Evolutionary conservation across 2,888 invertebrate genomes (phyloP).

Genomic region (Sminthurides aquaticus): DNA sequence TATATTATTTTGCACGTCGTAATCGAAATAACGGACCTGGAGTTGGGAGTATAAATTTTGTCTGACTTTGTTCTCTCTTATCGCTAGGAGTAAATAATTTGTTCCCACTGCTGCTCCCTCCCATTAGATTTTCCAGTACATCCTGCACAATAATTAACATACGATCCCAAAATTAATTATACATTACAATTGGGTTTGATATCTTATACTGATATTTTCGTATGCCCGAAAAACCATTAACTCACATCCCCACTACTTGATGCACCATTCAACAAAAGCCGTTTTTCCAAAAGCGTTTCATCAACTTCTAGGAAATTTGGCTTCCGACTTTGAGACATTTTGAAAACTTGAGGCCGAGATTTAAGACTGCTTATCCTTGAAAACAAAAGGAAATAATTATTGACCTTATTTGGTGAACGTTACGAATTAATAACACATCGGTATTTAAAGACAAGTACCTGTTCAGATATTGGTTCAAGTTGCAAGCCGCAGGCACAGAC

Average conservation of each 20-base stretch:
- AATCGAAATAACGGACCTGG: conserved; percentile 29
- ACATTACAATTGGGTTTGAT: neutral
- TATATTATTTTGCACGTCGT: neutral
- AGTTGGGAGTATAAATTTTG: conserved; percentile 40
- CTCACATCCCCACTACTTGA: neutral
- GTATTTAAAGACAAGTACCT: too few species aligned
- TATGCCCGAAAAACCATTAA: neutral
- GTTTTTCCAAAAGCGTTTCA: conserved; percentile 30
- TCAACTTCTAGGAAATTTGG: conserved; percentile 40
- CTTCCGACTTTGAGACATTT: conserved; percentile 16
- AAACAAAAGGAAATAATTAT: too few species aligned
- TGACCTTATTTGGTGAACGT: too few species aligned
- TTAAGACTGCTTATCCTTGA: too few species aligned
- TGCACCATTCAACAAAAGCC: conserved; percentile 13
- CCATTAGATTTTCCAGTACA: conserved; percentile 10
- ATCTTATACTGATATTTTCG: neutral
- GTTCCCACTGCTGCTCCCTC: neutral
- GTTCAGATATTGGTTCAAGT: too few species aligned
- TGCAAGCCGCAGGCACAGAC: too few species aligned
- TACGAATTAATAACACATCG: too few species aligned
- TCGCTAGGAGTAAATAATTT: conserved; percentile 36
- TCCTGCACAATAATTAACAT: neutral
- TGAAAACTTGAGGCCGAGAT: too few species aligned
- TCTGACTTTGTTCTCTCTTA: conserved; percentile 31
- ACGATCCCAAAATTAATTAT: neutral